These are phyloP conservation scores for Chironomus riparius DNA, from an alignment of 2,888 invertebrate species.

Conservation along the genomic window DNA sequence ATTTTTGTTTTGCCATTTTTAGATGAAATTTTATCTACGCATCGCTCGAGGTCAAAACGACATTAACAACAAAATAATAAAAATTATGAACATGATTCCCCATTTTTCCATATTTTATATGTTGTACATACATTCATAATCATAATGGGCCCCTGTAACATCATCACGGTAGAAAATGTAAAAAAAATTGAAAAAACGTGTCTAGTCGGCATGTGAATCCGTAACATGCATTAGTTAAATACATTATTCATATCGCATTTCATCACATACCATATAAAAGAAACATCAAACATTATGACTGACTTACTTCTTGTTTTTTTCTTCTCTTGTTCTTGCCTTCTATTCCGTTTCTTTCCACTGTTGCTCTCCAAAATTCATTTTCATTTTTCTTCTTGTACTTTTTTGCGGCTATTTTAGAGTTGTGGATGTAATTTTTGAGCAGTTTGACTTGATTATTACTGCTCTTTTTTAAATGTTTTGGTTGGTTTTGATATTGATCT, in stretches of 20 bases:
- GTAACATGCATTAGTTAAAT: slow-evolving; percentile 6
- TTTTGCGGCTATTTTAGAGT: no score
- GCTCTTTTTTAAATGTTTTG: no score
- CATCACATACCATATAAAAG: slow-evolving; percentile 18
- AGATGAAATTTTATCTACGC: background rate
- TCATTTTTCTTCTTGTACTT: no score
- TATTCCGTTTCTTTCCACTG: background rate
- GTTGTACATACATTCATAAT: background rate
- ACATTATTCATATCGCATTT: slow-evolving; percentile 23
- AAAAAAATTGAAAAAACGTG: slow-evolving; percentile 12
- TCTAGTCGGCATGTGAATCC: slow-evolving; percentile 1
- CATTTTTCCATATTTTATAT: background rate
- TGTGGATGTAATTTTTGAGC: no score
- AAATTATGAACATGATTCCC: background rate
- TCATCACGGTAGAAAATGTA: background rate
- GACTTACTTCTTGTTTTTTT: background rate
- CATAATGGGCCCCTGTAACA: background rate
- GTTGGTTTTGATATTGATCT: no score
- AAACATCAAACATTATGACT: slow-evolving; percentile 20
- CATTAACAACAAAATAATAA: background rate
- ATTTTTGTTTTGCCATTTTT: background rate
- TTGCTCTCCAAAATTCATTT: no score
- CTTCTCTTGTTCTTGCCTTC: background rate
- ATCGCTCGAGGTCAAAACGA: background rate
- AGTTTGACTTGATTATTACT: no score